Evolutionary conservation across 2,888 invertebrate species (phyloP).

Genomic region (Camponotus fellah): DNA sequence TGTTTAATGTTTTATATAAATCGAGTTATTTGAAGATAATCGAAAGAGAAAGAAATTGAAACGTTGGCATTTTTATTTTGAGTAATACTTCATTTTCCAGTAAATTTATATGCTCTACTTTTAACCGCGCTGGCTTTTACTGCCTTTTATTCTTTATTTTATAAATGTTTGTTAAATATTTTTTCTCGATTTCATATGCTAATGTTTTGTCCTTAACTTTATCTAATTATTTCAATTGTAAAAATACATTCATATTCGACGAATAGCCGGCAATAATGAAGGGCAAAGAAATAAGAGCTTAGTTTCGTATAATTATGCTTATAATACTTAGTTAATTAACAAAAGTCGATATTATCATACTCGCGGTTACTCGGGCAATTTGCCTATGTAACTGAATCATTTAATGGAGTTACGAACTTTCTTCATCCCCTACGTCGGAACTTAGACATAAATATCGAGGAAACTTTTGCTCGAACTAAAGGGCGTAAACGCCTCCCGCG

Average conservation of each 20-base stretch:
- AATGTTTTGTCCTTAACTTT: neutral
- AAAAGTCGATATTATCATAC: conserved; percentile 50
- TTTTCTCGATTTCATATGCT: neutral
- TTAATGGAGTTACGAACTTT: conserved; percentile 50
- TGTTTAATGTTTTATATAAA: no score
- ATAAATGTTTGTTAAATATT: neutral
- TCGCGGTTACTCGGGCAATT: conserved; percentile 48
- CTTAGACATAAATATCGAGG: conserved; percentile 54
- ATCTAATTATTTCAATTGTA: neutral
- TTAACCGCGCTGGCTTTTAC: no score
- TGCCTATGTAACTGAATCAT: conserved; percentile 53
- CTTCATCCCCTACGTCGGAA: conserved; percentile 44
- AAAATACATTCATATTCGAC: neutral
- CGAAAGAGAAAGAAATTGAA: no score
- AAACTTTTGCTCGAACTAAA: conserved; percentile 53
- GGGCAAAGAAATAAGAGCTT: conserved; percentile 24
- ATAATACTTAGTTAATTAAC: conserved; percentile 51
- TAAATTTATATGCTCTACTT: no score
- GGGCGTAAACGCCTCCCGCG: conserved; percentile 51
- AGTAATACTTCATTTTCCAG: no score
- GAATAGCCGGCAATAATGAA: neutral
- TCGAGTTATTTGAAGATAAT: no score
- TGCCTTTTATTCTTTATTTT: no score
- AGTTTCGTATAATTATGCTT: conserved; percentile 42
- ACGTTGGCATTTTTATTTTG: no score